phyloP scores from a whole-genome alignment of 2,113 vertebrate genomes.

The Entomyzon cyanotis region DNA sequence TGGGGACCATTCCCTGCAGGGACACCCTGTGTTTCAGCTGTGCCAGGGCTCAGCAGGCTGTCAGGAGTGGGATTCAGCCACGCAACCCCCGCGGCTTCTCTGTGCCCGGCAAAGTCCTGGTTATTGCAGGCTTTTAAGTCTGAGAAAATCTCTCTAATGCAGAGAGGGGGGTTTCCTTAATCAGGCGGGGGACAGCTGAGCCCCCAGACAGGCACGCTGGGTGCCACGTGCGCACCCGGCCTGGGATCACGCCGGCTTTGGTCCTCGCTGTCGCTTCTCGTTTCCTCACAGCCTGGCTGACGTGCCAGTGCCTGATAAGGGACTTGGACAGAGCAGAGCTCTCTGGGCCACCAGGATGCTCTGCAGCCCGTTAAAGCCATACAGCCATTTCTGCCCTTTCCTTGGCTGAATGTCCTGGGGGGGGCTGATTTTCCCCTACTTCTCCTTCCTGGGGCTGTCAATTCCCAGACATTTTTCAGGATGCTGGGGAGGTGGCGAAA shows the following conservation, averaged over 20 bases:
- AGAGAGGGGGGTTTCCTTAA: conserved; percentile 11
- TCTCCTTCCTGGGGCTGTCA: background rate
- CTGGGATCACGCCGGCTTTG: conserved; percentile 48
- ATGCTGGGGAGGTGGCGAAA: background rate
- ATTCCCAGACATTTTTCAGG: background rate
- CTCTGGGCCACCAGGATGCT: background rate
- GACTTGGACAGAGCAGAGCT: background rate
- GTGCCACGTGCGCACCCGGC: background rate
- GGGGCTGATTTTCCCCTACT: background rate
- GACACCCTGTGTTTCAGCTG: fast-evolving
- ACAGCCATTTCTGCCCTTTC: background rate
- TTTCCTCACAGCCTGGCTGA: conserved; percentile 13
- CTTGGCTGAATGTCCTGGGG: background rate
- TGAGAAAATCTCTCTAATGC: conserved; percentile 12
- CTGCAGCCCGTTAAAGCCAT: background rate
- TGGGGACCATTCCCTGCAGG: fast-evolving
- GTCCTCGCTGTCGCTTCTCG: conserved; percentile 28
- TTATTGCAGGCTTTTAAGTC: conserved; percentile 3
- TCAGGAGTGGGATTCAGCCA: background rate
- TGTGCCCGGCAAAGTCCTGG: background rate
- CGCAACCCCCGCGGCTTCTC: fast-evolving
- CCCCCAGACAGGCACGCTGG: conserved; percentile 34
- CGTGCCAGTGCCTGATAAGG: background rate
- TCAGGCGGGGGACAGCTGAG: conserved; percentile 1
- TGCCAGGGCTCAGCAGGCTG: fast-evolving